Evolutionary conservation across 2,113 vertebrate genomes (phyloP), one percentile per base, ranked within the genome.

Genomic region (Melanerpes aurifrons): DNA sequence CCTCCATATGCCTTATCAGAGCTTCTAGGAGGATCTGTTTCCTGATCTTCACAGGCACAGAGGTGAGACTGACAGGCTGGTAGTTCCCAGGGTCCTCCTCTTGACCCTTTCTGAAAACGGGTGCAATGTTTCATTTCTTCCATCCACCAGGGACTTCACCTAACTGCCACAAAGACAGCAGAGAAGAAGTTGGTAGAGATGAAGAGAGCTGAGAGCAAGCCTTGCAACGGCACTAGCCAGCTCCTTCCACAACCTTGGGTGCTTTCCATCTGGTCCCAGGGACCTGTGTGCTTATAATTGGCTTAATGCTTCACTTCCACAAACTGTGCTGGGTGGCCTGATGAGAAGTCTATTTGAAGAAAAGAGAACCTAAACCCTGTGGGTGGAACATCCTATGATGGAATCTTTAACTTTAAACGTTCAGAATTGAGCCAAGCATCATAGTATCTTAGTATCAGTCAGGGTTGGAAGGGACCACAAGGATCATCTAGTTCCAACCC

Each of bases 261-360:
- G 10, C 12, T 82, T 45, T 7, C 8, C 8, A 53, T 15, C 32
- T 69, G 31, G 31, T 77, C 29, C 18, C 20, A 24, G 9, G 21
- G 31, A 56, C 24, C 13, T 29, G 13, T 68, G 6, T 64, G 24
- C 29, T 63, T 35, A 62, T 74, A 47, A 12, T 6, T 53, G 22
- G 12, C 20, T 67, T 78, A 67, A n/a, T 5, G 9, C 2, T 47
- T 78, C 48, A 21, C 11, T 59, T 8, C 8, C 11, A 47, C 0
- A 0, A 9, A 7, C 24, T 19, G 13, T 40, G 43, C 26, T 77
- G 16, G 3, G 17, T 63, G 61, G 26, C 22, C 48, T 59, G 22
- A 70, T 1, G 3, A n/a, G 21, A 77, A 71, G 35, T 0, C 2
- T 56, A 59, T 63, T 3, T 0, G 2, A 17, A 43, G 29, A 68